A percentile compares a stretch with the other conserved stretches of the same genome.
phyloP scores from a whole-genome alignment of 2,113 vertebrate genomes.

The Ifrita kowaldi region DNA sequence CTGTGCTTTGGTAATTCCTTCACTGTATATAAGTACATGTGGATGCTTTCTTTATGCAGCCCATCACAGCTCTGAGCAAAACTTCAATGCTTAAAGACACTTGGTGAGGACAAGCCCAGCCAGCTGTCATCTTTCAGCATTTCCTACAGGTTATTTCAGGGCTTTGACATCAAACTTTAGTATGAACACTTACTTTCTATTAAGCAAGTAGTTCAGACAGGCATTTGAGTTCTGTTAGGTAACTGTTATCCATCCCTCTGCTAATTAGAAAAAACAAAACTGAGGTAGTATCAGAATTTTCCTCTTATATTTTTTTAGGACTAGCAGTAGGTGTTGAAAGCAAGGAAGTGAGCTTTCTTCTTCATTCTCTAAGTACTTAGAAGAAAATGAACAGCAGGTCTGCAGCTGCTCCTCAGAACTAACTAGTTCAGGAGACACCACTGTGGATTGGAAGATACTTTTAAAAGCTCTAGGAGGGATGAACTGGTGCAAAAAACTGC shows the following conservation, averaged over 20 bases:
- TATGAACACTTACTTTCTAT: background rate
- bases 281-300: background rate
- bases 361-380: background rate
- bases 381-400: background rate
- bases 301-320: background rate
- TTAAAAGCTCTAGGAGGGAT: background rate
- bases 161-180: background rate
- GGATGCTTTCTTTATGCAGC: background rate
- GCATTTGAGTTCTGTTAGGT: background rate
- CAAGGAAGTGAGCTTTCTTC: background rate
- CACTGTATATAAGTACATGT: background rate
- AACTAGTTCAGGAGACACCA: background rate
- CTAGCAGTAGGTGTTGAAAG: background rate
- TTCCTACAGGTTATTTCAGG: background rate
- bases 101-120: background rate
- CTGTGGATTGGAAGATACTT: background rate
- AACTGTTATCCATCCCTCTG: background rate
- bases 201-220: background rate
- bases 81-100: background rate
- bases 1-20: background rate
- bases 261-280: background rate
- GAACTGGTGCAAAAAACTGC: background rate
- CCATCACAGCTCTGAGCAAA: background rate
- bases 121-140: background rate
- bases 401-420: background rate